phyloP scores from a whole-genome alignment of 2,113 vertebrate genomes.

The Cebus imitator region DNA sequence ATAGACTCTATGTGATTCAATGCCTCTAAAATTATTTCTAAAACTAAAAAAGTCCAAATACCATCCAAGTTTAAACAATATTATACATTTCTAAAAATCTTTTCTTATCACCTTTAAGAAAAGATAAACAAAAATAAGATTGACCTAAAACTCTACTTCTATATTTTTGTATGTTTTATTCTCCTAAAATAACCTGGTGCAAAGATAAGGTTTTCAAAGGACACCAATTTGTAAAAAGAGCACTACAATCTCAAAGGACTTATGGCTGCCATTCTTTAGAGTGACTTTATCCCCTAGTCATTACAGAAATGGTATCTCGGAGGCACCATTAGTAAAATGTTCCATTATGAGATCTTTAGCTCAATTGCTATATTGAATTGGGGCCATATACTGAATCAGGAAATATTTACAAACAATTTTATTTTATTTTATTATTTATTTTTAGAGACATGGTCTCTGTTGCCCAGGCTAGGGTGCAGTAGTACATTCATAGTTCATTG shows the following conservation, averaged over 20 bases:
- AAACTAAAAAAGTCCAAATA: not conserved
- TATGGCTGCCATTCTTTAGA: not conserved
- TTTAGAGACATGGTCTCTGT: too few relatives aligned
- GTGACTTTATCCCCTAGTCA: not conserved
- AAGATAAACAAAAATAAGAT: slow-evolving; percentile 34
- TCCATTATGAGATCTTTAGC: not conserved
- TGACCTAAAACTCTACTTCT: slow-evolving; percentile 38
- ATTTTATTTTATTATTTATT: too few relatives aligned
- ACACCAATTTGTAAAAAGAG: not conserved
- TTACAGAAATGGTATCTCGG: not conserved
- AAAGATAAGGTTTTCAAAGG: slow-evolving; percentile 22
- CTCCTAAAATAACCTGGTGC: not conserved
- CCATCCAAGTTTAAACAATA: not conserved
- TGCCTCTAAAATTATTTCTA: not conserved
- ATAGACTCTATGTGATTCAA: not conserved
- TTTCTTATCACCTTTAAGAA: not conserved
- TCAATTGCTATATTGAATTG: not conserved
- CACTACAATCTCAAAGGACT: not conserved
- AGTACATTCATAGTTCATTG: too few relatives aligned
- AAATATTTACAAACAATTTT: too few relatives aligned
- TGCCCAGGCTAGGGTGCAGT: too few relatives aligned
- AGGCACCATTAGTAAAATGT: not conserved
- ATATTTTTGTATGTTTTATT: not conserved
- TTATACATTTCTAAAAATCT: not conserved
- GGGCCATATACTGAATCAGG: too few relatives aligned